These are phyloP conservation scores for Zele albiditarsus DNA, from an alignment of 2,888 invertebrate species.

Conservation along the genomic window DNA sequence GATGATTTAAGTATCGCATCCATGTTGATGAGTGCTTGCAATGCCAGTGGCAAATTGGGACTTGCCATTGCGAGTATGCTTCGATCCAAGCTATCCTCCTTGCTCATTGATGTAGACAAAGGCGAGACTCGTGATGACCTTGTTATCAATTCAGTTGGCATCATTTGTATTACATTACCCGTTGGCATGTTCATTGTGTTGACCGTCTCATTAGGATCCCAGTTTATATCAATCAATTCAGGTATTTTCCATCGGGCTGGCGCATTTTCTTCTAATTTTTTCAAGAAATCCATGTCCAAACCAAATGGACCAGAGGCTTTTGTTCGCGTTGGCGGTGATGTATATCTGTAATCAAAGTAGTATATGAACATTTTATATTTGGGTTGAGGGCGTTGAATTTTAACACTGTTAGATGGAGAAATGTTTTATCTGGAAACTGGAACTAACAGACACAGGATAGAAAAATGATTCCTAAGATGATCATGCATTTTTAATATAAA, in stretches of 20 bases:
- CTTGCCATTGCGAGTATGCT: constrained; percentile 79
- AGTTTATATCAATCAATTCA: constrained; percentile 69
- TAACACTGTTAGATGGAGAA: not conserved
- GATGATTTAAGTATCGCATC: constrained; percentile 75
- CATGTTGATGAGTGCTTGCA: constrained; percentile 81
- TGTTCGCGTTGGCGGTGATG: constrained; percentile 55
- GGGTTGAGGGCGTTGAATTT: too few species aligned
- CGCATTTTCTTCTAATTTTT: constrained; percentile 77
- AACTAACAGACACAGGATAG: not conserved
- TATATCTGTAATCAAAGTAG: constrained; percentile 52
- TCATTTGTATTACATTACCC: constrained; percentile 74
- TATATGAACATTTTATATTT: not conserved
- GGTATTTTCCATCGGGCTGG: constrained; percentile 69
- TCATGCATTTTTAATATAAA: not conserved
- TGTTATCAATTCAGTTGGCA: constrained; percentile 75
- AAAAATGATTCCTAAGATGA: not conserved
- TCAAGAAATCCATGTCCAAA: constrained; percentile 83
- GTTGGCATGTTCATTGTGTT: constrained; percentile 55
- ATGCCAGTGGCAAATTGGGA: constrained; percentile 77
- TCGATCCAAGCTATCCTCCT: constrained; percentile 74
- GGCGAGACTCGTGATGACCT: constrained; percentile 71
- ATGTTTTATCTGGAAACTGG: not conserved
- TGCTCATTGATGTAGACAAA: constrained; percentile 69
- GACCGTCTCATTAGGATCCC: constrained; percentile 62
- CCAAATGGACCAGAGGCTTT: constrained; percentile 83